A percentile compares a stretch with the other conserved stretches of the same genome.
These are phyloP conservation scores for Chitala chitala DNA, from an alignment of 2,113 vertebrate genomes.

Conservation along the genomic window DNA sequence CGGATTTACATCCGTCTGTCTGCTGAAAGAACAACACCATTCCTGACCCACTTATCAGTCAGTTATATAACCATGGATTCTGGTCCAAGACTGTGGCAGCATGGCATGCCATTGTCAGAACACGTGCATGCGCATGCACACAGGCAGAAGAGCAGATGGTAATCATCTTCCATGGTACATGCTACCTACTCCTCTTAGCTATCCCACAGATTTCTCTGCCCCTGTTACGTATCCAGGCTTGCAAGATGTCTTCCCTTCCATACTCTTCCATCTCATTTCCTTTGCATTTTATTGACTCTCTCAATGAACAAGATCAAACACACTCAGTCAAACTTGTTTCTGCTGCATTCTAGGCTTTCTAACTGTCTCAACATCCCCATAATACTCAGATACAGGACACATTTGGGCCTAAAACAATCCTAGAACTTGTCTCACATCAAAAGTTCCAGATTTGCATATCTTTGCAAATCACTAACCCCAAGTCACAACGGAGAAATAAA, in stretches of 20 bases:
- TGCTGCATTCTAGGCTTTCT: not conserved
- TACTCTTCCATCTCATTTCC: too few species aligned
- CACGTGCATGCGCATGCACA: not conserved
- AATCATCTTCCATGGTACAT: not conserved
- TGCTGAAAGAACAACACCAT: constrained; percentile 38
- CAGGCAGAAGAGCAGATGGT: not conserved
- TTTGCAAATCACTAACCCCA: too few species aligned
- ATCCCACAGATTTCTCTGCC: not conserved
- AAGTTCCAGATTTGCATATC: too few species aligned
- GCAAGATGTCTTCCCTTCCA: not conserved
- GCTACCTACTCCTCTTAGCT: not conserved
- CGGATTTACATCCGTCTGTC: constrained; percentile 16
- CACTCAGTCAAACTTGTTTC: not conserved
- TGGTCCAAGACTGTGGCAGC: constrained; percentile 18
- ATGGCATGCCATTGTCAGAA: not conserved
- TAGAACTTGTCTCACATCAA: too few species aligned
- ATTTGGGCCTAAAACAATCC: too few species aligned
- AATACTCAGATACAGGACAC: not conserved
- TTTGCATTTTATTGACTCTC: constrained; percentile 5
- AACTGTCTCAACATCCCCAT: not conserved
- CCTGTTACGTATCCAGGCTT: not conserved
- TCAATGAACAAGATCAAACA: not conserved
- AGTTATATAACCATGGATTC: constrained; percentile 42
- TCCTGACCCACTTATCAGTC: constrained; percentile 32
- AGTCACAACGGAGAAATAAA: not conserved